phyloP scores from a whole-genome alignment of 2,113 vertebrate species.

The Scortum barcoo region DNA sequence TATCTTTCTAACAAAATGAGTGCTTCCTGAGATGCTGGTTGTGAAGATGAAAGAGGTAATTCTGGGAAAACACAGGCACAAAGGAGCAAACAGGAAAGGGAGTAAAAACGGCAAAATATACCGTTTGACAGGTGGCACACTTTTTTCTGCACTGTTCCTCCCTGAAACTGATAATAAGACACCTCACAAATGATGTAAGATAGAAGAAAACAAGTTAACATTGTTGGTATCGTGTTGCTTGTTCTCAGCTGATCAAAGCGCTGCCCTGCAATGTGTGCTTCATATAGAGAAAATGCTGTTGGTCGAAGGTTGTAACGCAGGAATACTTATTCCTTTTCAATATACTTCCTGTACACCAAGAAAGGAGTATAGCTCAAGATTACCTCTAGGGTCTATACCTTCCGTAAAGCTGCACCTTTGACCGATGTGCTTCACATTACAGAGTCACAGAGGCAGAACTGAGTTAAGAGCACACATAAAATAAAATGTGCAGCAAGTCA shows the following conservation, averaged over 20 bases:
- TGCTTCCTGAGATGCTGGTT: conserved; percentile 42
- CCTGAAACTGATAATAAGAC: conserved; percentile 38
- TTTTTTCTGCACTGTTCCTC: conserved; percentile 43
- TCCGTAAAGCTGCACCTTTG: not conserved
- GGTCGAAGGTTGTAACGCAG: not conserved
- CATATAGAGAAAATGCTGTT: not conserved
- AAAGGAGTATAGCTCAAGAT: not conserved
- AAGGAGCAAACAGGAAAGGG: conserved; percentile 41
- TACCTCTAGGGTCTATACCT: not conserved
- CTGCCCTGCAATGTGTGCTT: not conserved
- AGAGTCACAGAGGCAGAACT: not conserved
- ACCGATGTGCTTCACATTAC: not conserved
- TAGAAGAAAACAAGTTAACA: conserved; percentile 19
- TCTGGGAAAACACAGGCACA: conserved; percentile 57
- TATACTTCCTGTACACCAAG: not conserved
- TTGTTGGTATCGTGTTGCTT: not conserved
- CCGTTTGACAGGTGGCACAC: conserved; percentile 60
- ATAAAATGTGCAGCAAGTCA: not conserved
- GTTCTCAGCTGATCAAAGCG: not conserved
- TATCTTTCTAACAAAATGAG: conserved; percentile 47
- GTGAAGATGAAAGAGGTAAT: conserved; percentile 65
- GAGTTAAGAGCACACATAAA: not conserved
- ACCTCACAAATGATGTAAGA: conserved; percentile 28
- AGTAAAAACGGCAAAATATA: conserved; percentile 33
- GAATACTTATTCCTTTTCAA: not conserved